Evolutionary conservation across 2,888 invertebrate genomes (phyloP), one percentile per base, ranked within the genome.

Genomic region (Tiliacea aurago): DNA sequence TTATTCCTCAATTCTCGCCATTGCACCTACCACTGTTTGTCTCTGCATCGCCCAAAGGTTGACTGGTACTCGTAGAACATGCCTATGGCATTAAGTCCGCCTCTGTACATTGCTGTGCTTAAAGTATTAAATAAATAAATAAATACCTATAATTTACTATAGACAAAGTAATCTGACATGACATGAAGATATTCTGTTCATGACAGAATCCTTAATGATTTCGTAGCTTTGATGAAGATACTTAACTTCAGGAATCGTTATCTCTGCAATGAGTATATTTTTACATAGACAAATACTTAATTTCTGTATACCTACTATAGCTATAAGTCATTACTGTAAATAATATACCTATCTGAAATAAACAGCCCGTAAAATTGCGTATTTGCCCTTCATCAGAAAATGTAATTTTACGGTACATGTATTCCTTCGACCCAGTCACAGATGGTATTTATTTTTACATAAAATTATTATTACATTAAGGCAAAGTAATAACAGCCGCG

Each of bases 391-490:
- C 33, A 74, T 58, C 79, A 61, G 56, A 37, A 65, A 62, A 72
- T 18, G 49, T 71, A 75, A 82, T 75, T 69, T 71, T 59, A 20
- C 65, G 49, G 58, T 23, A 74, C 37, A 49, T 45, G 63, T 43
- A 33, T 67, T 63, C 45, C 23, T 20, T 59, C n/a, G 37, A 28
- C 43, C 53, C 49, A 37, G 61, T 49, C 68, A 43, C 65, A 75
- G 47, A 58, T 61, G 49, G 41, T 53, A 37, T 37, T 37, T 37
- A 37, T 37, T 37, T 70, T 47, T 56, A 43, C 33, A 43, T 49
- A 70, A 56, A 71, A 64, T 73, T 81, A 78, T 73, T 47, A 43
- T 47, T 56, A 77, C 59, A 58, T 81, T 81, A 66, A 78, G 28
- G 28, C 3, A 1, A 28, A 28, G 28, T 28, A 28, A 28, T 28